Evolutionary conservation across 2,113 vertebrate genomes (phyloP).

Genomic region (Corvus hawaiiensis): DNA sequence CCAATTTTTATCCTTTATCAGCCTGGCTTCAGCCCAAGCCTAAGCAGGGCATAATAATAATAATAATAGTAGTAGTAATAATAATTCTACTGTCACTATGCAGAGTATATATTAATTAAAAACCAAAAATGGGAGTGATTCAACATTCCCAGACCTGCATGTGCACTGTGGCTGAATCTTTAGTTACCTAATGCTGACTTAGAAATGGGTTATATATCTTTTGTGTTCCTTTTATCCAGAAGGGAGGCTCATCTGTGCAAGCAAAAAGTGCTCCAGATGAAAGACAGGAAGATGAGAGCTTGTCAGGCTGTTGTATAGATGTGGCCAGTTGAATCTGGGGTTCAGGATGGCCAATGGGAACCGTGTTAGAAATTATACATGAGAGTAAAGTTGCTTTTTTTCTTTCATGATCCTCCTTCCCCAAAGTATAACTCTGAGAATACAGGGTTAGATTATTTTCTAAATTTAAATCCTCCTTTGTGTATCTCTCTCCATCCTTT

Average conservation of each 20-base stretch:
- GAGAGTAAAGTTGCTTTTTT: not conserved
- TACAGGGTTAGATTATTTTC: not conserved
- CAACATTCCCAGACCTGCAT: not conserved
- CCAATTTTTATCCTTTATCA: not conserved
- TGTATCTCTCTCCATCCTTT: not conserved
- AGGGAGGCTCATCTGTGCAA: not conserved
- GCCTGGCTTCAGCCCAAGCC: not conserved
- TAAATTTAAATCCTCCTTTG: not conserved
- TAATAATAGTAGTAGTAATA: not conserved
- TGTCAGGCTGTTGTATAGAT: not conserved
- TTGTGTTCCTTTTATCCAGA: not conserved
- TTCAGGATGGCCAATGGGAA: not conserved
- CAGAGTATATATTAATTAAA: not conserved
- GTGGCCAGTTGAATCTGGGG: not conserved
- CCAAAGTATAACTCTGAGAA: not conserved
- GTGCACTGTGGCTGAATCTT: not conserved
- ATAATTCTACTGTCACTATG: not conserved
- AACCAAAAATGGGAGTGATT: not conserved
- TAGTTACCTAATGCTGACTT: not conserved
- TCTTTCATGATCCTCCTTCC: not conserved
- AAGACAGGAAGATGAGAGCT: not conserved
- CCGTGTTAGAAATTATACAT: not conserved
- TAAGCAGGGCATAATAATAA: not conserved
- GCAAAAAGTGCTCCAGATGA: not conserved
- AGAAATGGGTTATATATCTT: not conserved